Evolutionary conservation across 2,888 invertebrate species (phyloP), one percentile per base, ranked within the genome.

Genomic region (Scaptomyza caliginosa): DNA sequence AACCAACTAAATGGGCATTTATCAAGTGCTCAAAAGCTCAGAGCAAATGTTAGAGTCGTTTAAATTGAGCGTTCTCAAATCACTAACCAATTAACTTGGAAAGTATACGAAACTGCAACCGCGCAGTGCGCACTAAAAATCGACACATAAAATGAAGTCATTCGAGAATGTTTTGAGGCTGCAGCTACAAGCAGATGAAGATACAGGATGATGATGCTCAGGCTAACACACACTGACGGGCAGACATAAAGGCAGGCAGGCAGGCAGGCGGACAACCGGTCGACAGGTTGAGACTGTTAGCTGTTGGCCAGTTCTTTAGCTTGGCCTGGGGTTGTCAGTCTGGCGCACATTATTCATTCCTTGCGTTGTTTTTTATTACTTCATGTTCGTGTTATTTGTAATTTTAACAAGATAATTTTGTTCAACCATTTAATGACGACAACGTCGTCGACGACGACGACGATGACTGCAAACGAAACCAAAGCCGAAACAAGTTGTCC

Each of bases 371-470:
- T 89, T 82, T 89, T 89, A 90, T 85, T 86, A 77, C 86, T 85
- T 59, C 79, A 83, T 79, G 82, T 86, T 89, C 88, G 86, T 90
- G 90, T 90, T 89, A 89, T 90, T 90, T 90, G 89, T 90, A 90
- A 89, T 89, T 90, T 89, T 90, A 89, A 89, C 89, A 90, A 89
- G 89, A 89, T 89, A 89, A 89, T 89, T 89, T 90, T 89, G 81
- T 82, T 89, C 86, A 85, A 86, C 85, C 89, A 88, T 89, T 89
- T 89, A 90, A 90, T 89, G 89, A 88, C 86, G 68, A 73, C 24
- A 39, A 49, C 49, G 63, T 58, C 26, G 36, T 26, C 46, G 51
- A 52, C 24, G 32, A 64, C 26, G 60, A 63, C 13, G 55, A 63
- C 7, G 50, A 48, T 28, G 45, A 46, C 24, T n/a, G n/a, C n/a